Percentiles rank a stretch among this genome's conserved stretches.
Evolutionary conservation across 2,113 vertebrate species (phyloP).

Genomic region (Neopipo cinnamomea): DNA sequence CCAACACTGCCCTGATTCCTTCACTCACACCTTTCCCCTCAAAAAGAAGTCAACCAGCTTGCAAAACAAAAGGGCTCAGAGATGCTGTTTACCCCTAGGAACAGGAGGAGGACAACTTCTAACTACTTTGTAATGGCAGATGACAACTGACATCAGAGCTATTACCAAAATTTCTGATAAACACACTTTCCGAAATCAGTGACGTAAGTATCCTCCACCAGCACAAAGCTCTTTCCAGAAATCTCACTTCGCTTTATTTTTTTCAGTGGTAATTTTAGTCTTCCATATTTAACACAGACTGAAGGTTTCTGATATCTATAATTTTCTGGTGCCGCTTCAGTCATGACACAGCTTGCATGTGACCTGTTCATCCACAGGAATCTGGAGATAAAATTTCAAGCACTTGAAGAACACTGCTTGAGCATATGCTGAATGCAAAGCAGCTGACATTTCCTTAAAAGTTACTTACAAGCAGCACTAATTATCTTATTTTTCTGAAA

Average conservation of each 20-base stretch:
- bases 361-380: neutral
- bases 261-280: neutral
- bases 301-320: neutral
- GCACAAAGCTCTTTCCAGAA: neutral
- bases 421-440: neutral
- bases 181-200: neutral
- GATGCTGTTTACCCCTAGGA: neutral
- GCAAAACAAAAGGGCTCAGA: neutral
- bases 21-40: neutral
- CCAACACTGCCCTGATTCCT: neutral
- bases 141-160: neutral
- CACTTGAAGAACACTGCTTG: neutral
- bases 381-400: neutral
- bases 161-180: neutral
- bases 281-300: neutral
- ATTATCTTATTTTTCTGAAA: constrained; percentile 7
- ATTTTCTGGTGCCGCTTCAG: neutral
- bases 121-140: neutral
- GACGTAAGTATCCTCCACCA: neutral
- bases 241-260: neutral
- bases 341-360: neutral
- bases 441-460: constrained; percentile 27
- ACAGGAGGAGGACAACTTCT: rapidly evolving
- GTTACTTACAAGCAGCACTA: constrained; percentile 6
- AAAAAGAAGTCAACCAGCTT: rapidly evolving